A percentile compares a stretch with the other conserved stretches of the same genome.
phyloP scores from a whole-genome alignment of 2,888 invertebrate genomes.

The Drosophila sordidula region DNA sequence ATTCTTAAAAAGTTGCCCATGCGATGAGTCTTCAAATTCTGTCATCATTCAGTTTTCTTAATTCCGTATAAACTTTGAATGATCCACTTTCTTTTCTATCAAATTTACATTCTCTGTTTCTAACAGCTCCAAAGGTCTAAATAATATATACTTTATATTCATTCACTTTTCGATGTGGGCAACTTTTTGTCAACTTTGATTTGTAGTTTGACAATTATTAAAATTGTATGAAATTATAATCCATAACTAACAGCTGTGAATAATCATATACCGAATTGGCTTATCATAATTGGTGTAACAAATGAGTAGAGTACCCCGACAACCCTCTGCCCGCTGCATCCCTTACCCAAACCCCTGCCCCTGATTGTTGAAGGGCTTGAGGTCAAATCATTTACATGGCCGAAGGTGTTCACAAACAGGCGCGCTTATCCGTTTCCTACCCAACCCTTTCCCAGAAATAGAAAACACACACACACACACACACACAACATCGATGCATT shows the following conservation, averaged over 20 bases:
- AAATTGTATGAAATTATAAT: conserved; percentile 9
- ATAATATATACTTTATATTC: too few relatives aligned
- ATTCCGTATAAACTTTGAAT: too few relatives aligned
- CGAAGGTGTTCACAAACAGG: conserved; percentile 33
- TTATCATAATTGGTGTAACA: conserved; percentile 32
- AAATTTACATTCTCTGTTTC: too few relatives aligned
- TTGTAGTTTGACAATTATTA: conserved; percentile 34
- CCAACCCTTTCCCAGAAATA: conserved; percentile 5
- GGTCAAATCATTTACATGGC: conserved; percentile 45
- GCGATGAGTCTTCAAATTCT: conserved; percentile 2
- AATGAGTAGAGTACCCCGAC: conserved; percentile 20
- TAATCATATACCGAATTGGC: conserved; percentile 54
- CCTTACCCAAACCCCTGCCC: neutral
- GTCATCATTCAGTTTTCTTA: too few relatives aligned
- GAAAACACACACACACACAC: conserved; percentile 20
- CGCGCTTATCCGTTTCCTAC: conserved; percentile 29
- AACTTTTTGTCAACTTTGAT: conserved; percentile 32
- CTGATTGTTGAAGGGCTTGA: conserved; percentile 29
- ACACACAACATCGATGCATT: conserved; percentile 63
- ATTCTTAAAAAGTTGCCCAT: conserved; percentile 27
- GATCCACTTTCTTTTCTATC: too few relatives aligned
- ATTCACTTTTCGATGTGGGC: conserved; percentile 17
- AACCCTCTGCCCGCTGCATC: neutral
- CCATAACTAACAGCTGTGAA: conserved; percentile 45
- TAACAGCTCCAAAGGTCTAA: too few relatives aligned